Evolutionary conservation across 2,797 vertebrate species (phyloP).

Genomic region (Cirrhinus mrigala): DNA sequence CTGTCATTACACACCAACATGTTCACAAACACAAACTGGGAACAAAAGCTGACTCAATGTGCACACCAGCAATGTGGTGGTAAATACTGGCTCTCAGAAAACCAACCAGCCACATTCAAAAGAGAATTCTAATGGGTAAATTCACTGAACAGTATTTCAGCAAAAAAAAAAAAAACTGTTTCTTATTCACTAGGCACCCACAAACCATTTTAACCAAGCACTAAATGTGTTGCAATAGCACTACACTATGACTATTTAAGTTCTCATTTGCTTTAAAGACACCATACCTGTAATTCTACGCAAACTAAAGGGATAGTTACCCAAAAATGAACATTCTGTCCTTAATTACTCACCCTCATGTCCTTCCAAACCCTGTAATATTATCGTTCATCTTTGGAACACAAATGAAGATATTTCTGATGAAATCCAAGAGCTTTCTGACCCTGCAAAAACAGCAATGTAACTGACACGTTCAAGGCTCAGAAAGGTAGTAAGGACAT

Average conservation of each 20-base stretch:
- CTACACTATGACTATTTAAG: not conserved
- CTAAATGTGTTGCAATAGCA: not conserved
- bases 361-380: no score
- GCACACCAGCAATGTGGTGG: constrained; percentile 8
- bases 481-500: no score
- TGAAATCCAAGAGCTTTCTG: no score
- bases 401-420: no score
- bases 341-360: no score
- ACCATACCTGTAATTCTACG: not conserved
- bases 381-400: no score
- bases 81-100: constrained; percentile 15
- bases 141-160: not conserved
- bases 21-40: constrained; percentile 37
- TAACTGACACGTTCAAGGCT: no score
- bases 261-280: not conserved
- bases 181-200: not conserved
- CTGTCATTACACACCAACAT: constrained; percentile 40
- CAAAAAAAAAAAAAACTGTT: not conserved
- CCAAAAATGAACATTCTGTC: no score
- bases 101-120: constrained; percentile 21
- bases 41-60: constrained; percentile 44
- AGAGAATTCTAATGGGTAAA: not conserved
- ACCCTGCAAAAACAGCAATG: no score
- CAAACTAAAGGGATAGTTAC: not conserved
- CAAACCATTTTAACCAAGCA: not conserved